A percentile compares a stretch with the other conserved stretches of the same genome.
phyloP scores from a whole-genome alignment of 2,797 vertebrate species.

The Sebastes variabilis region DNA sequence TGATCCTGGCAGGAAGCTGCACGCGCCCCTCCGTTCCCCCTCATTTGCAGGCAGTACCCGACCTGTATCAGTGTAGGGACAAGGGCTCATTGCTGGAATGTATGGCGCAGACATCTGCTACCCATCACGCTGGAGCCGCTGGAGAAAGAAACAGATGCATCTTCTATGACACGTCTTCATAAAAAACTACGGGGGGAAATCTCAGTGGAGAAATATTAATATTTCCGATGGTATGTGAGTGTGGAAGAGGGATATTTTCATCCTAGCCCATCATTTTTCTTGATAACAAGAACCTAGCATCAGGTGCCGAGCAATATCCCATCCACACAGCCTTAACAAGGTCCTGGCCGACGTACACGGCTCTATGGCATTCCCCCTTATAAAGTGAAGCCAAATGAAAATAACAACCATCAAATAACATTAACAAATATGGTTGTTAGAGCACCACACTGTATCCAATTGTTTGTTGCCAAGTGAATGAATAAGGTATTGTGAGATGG shows the following conservation, averaged over 20 bases:
- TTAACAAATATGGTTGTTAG: conserved; percentile 25
- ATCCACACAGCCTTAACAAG: conserved; percentile 2
- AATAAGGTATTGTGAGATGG: conserved; percentile 42
- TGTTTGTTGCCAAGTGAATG: conserved; percentile 38
- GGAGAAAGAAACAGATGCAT: conserved; percentile 44
- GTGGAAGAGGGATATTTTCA: conserved; percentile 9
- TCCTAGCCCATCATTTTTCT: conserved; percentile 19
- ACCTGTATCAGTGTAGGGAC: conserved; percentile 36
- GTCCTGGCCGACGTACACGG: neutral
- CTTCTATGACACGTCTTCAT: conserved; percentile 27
- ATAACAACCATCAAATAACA: conserved; percentile 37
- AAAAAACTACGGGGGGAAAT: conserved; percentile 17
- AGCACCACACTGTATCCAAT: conserved; percentile 27
- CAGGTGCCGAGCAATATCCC: conserved; percentile 19
- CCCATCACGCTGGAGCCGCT: conserved; percentile 45
- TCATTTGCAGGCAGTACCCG: conserved; percentile 60
- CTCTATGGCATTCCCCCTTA: neutral
- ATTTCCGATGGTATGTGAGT: conserved; percentile 15
- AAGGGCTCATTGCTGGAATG: conserved; percentile 44
- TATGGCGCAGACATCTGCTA: conserved; percentile 64
- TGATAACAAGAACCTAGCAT: conserved; percentile 34
- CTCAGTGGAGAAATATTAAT: conserved; percentile 29
- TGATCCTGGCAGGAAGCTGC: conserved; percentile 57
- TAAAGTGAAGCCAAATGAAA: conserved; percentile 33
- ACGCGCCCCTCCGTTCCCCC: conserved; percentile 43